phyloP scores from a whole-genome alignment of 2,797 vertebrate genomes.

The Lacerta agilis region DNA sequence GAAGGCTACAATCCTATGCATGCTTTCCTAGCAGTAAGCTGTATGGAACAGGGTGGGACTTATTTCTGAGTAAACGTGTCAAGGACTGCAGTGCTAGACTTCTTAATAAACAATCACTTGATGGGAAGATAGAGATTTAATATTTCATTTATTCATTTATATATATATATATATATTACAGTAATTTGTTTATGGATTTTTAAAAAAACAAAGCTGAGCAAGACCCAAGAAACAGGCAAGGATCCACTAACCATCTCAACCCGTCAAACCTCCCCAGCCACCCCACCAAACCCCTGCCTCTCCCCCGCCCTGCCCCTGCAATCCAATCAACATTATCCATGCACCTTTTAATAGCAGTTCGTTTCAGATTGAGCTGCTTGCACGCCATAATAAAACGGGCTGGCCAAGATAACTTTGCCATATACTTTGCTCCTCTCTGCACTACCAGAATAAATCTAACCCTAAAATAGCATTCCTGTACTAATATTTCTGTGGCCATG shows the following conservation, averaged over 20 bases:
- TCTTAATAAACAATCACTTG: neutral
- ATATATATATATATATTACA: no score
- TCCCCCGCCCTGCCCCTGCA: no score
- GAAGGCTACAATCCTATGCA: neutral
- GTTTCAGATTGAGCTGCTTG: neutral
- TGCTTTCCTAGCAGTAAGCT: neutral
- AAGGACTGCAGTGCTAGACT: neutral
- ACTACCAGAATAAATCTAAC: neutral
- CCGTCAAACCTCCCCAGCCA: neutral
- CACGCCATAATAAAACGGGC: neutral
- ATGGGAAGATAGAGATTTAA: neutral
- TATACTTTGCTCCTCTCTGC: neutral
- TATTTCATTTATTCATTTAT: no score
- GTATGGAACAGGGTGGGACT: neutral
- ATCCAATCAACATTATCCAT: no score
- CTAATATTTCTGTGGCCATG: neutral
- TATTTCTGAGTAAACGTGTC: neutral
- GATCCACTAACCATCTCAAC: neutral
- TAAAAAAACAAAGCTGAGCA: no score
- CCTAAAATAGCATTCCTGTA: neutral
- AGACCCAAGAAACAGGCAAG: no score
- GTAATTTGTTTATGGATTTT: no score
- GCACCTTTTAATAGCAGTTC: no score
- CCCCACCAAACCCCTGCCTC: neutral
- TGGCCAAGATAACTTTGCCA: neutral